Conservation (phyloP, 2,888 invertebrate species). For the Encarsia formosa region DNA sequence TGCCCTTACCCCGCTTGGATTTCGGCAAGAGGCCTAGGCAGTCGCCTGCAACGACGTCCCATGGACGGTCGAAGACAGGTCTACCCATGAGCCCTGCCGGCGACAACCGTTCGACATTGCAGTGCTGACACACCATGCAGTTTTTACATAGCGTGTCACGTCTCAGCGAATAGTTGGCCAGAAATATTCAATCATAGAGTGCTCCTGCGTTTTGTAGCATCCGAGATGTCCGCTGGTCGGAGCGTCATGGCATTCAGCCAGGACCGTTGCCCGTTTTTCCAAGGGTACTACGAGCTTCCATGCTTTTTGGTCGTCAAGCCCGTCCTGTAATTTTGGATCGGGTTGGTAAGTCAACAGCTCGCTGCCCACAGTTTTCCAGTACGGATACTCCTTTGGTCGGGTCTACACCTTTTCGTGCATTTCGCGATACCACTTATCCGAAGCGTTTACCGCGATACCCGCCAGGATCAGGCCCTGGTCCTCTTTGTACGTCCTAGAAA, state of each 20-base stretch:
- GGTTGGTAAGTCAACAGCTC: no score
- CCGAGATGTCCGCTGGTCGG: slow-evolving; percentile 34
- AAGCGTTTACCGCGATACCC: no score
- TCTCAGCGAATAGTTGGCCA: slow-evolving; percentile 36
- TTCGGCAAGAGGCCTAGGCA: neutral
- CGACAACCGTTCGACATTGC: slow-evolving; percentile 28
- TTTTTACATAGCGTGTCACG: slow-evolving; percentile 28
- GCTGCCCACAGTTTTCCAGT: no score
- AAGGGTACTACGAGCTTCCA: slow-evolving; percentile 31
- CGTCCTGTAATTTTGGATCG: no score
- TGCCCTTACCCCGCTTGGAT: neutral
- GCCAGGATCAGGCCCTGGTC: no score
- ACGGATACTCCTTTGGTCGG: no score
- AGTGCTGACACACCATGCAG: slow-evolving; percentile 31
- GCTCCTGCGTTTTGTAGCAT: slow-evolving; percentile 29
- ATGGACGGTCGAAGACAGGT: slow-evolving; percentile 5
- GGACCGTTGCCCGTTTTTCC: slow-evolving; percentile 7
- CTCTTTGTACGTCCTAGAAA: slow-evolving; percentile 29
- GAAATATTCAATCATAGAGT: slow-evolving; percentile 28
- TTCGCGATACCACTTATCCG: no score
- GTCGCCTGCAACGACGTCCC: no score
- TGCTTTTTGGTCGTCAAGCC: slow-evolving; percentile 28
- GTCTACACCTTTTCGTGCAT: no score
- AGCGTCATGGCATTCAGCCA: slow-evolving; percentile 31
- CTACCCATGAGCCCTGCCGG: slow-evolving; percentile 30